Conservation (phyloP, 2,113 vertebrate species). For the Scortum barcoo region DNA sequence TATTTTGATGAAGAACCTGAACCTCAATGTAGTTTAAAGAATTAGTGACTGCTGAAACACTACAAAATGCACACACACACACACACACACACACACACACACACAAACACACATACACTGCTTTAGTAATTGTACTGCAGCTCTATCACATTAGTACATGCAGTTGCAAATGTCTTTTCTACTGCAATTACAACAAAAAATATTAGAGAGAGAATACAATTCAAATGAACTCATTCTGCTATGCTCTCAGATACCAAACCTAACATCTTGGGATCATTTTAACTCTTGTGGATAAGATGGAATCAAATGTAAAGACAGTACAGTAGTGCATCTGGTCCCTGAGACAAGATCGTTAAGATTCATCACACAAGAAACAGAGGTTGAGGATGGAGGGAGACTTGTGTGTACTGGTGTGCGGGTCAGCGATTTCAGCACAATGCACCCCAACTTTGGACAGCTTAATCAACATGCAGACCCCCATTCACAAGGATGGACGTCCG, state of each 20-base stretch:
- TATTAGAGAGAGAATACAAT: not conserved
- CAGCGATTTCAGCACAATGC: not conserved
- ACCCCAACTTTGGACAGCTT: slow-evolving; percentile 29
- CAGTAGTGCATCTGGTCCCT: not conserved
- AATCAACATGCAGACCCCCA: slow-evolving; percentile 28
- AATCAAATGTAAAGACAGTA: slow-evolving; percentile 3
- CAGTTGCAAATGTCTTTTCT: slow-evolving; percentile 24
- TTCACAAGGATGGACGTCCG: slow-evolving; percentile 24
- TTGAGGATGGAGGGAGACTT: slow-evolving; percentile 2
- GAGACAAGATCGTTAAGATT: not conserved
- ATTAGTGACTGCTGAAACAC: slow-evolving; percentile 3
- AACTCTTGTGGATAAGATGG: slow-evolving; percentile 6
- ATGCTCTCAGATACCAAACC: slow-evolving; percentile 1
- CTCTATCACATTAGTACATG: slow-evolving; percentile 18
- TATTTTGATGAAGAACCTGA: slow-evolving; percentile 24
- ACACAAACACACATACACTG: not conserved
- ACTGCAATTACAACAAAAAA: slow-evolving; percentile 8
- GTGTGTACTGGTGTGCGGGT: not conserved
- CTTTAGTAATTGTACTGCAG: slow-evolving; percentile 31
- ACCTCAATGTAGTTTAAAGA: slow-evolving; percentile 29
- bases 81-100: not conserved
- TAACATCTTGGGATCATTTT: not conserved
- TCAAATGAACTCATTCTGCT: slow-evolving; percentile 11
- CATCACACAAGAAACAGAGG: slow-evolving; percentile 16
- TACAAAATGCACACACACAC: slow-evolving; percentile 19